phyloP scores from a whole-genome alignment of 2,797 vertebrate species.

The Nyctibius grandis region DNA sequence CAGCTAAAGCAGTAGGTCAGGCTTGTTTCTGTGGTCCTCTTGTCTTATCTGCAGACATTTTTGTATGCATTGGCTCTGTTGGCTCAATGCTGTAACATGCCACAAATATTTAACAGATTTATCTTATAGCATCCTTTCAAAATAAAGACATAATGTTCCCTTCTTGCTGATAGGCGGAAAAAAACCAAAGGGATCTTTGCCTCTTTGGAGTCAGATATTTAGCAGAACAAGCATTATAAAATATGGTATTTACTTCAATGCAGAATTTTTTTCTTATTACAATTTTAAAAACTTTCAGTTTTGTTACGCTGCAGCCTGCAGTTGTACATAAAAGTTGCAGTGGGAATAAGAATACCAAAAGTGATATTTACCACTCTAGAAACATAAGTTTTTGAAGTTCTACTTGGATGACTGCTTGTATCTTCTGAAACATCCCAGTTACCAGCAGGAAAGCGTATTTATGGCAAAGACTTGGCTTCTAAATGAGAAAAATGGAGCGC shows the following conservation, averaged over 20 bases:
- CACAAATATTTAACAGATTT: background rate
- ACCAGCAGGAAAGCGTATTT: background rate
- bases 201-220: background rate
- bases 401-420: background rate
- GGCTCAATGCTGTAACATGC: background rate
- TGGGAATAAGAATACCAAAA: slow-evolving; percentile 8
- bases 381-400: background rate
- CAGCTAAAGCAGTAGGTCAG: background rate
- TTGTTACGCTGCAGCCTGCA: slow-evolving; percentile 4
- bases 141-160: background rate
- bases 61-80: background rate
- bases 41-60: background rate
- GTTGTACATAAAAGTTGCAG: slow-evolving; percentile 31
- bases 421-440: slow-evolving; percentile 18
- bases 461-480: background rate
- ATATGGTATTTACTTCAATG: background rate
- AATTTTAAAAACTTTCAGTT: slow-evolving; percentile 6
- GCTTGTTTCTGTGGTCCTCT: background rate
- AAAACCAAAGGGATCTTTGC: background rate
- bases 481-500: background rate
- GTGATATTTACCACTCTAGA: slow-evolving; percentile 9
- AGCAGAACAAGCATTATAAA: background rate
- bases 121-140: background rate
- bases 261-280: background rate
- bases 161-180: background rate